phyloP scores from a whole-genome alignment of 2,888 invertebrate species.

The Campopleginae sp. region DNA sequence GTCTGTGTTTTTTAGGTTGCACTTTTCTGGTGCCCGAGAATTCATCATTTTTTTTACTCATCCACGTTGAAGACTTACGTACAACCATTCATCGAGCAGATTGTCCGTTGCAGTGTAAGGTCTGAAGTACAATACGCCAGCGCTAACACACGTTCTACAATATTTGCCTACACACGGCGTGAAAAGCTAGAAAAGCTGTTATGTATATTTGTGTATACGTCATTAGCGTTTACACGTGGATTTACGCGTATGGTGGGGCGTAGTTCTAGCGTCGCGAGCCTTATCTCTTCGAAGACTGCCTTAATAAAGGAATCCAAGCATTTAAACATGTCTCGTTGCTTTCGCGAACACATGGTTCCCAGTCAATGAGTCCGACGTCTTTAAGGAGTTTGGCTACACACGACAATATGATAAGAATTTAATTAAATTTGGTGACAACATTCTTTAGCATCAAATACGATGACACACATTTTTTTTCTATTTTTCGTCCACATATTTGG shows the following conservation, averaged over 20 bases:
- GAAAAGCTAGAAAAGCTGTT: background rate
- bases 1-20: too few relatives aligned
- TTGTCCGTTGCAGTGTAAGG: background rate
- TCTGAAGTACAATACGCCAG: background rate
- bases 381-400: too few relatives aligned
- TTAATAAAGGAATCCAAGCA: background rate
- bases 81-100: background rate
- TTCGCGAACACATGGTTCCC: too few relatives aligned
- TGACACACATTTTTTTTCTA: too few relatives aligned
- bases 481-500: too few relatives aligned
- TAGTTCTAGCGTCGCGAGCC: background rate
- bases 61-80: background rate
- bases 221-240: background rate
- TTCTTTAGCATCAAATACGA: too few relatives aligned
- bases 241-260: background rate
- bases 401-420: too few relatives aligned
- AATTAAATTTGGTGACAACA: too few relatives aligned
- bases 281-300: background rate
- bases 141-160: background rate
- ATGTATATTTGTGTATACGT: background rate
- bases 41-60: background rate
- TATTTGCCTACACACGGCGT: conserved; percentile 8
- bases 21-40: background rate
- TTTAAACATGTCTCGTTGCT: background rate
- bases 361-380: too few relatives aligned